A percentile compares a stretch with the other conserved stretches of the same genome.
phyloP scores from a whole-genome alignment of 1,140 invertebrate species.

The Heliconius himera region DNA sequence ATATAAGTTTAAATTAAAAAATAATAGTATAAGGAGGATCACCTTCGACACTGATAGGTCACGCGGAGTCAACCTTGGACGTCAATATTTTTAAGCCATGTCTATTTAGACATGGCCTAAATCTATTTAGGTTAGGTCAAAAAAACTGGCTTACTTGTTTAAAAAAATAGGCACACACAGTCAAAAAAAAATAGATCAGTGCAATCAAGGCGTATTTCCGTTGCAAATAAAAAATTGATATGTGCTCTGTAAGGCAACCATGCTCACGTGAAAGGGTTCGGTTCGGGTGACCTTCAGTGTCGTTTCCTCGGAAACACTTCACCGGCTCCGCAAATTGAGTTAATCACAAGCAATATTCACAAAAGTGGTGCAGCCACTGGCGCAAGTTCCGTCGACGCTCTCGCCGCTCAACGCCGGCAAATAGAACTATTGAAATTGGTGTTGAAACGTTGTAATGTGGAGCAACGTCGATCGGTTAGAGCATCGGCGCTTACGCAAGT shows the following conservation, averaged over 20 bases:
- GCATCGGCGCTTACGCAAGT: conserved; percentile 38
- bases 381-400: conserved; percentile 40
- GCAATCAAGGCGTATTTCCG: neutral
- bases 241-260: neutral
- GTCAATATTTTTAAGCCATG: neutral
- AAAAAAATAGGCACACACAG: no score
- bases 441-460: conserved; percentile 33
- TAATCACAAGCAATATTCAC: conserved; percentile 39
- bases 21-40: neutral
- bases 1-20: neutral
- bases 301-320: conserved; percentile 41
- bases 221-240: neutral
- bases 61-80: neutral
- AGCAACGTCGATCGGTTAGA: conserved; percentile 36
- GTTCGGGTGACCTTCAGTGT: conserved; percentile 36
- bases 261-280: conserved; percentile 38
- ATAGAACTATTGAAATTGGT: conserved; percentile 35
- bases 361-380: conserved; percentile 30
- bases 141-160: neutral
- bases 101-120: neutral
- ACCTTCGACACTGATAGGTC: conserved; percentile 16
- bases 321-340: conserved; percentile 35
- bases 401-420: conserved; percentile 31
- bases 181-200: neutral
- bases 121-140: neutral